Conservation (phyloP, 2,888 invertebrate genomes). For the Lordiphosa fenestrarum region DNA sequence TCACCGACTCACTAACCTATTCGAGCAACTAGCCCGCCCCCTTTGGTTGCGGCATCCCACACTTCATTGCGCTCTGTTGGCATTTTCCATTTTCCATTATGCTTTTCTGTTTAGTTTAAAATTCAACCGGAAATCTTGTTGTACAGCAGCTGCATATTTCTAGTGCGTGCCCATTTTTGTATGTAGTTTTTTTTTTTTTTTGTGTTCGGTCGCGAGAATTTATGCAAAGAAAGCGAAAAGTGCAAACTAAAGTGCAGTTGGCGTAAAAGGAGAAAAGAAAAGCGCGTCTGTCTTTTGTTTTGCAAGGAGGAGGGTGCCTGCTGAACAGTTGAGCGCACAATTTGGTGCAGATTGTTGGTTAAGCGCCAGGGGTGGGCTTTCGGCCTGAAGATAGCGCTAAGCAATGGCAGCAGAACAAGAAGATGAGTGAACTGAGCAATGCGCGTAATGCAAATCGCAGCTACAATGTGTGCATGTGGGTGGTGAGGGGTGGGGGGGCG, state of each 20-base stretch:
- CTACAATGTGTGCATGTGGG: constrained; percentile 58
- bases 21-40: constrained; percentile 42
- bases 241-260: constrained; percentile 72
- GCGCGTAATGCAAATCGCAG: constrained; percentile 63
- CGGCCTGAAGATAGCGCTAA: constrained; percentile 33
- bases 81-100: constrained; percentile 67
- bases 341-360: constrained; percentile 58
- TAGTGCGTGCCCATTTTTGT: not conserved
- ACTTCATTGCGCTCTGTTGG: constrained; percentile 72
- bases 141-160: constrained; percentile 38
- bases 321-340: constrained; percentile 64
- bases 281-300: constrained; percentile 69
- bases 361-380: constrained; percentile 14
- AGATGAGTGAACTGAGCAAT: constrained; percentile 56
- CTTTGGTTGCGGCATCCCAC: constrained; percentile 36
- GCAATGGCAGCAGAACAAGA: constrained; percentile 21
- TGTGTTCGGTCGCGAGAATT: constrained; percentile 56
- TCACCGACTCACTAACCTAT: no score
- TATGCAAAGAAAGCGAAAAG: constrained; percentile 75
- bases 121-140: constrained; percentile 59
- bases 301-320: constrained; percentile 16
- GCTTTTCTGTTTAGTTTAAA: constrained; percentile 62
- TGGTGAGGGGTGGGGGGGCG: not conserved
- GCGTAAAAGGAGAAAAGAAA: constrained; percentile 29
- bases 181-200: not conserved